Evolutionary conservation across 1,140 invertebrate species (phyloP).

Genomic region (Pachyrhynchus sulphureomaculatus): DNA sequence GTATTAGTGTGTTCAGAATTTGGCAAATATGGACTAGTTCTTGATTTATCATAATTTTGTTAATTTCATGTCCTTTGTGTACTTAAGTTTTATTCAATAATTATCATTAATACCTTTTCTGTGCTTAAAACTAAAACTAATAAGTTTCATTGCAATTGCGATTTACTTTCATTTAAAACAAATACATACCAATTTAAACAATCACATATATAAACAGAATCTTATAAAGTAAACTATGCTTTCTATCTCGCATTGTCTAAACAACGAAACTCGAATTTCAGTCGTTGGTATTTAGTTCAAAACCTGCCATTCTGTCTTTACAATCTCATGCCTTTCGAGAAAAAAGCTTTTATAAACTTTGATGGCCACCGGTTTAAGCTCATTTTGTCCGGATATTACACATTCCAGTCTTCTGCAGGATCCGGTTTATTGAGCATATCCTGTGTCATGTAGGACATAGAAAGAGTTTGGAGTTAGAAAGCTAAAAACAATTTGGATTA

Average conservation of each 20-base stretch:
- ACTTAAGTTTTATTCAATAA: no score
- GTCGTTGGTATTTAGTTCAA: conserved; percentile 20
- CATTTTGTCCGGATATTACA: conserved; percentile 31
- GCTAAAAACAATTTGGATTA: conserved; percentile 28
- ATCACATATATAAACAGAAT: no score
- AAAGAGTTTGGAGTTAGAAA: conserved; percentile 21
- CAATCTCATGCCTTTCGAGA: conserved; percentile 10
- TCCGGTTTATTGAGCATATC: conserved; percentile 29
- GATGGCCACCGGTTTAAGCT: conserved; percentile 21
- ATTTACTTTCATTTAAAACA: no score
- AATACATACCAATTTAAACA: no score
- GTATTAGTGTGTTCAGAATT: no score
- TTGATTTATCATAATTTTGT: no score
- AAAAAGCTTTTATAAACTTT: conserved; percentile 32
- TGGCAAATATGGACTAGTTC: no score
- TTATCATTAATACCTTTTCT: no score
- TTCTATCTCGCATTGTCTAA: conserved; percentile 13
- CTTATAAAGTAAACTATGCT: no score
- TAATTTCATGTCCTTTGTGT: no score
- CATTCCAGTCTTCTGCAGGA: conserved; percentile 22
- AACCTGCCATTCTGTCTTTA: conserved; percentile 1
- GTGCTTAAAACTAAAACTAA: no score
- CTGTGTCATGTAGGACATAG: conserved; percentile 18
- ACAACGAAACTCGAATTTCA: conserved; percentile 22
- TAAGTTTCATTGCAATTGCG: no score